These are phyloP conservation scores for Chymomyza fuscimana DNA, from an alignment of 2,888 invertebrate genomes.

Conservation along the genomic window DNA sequence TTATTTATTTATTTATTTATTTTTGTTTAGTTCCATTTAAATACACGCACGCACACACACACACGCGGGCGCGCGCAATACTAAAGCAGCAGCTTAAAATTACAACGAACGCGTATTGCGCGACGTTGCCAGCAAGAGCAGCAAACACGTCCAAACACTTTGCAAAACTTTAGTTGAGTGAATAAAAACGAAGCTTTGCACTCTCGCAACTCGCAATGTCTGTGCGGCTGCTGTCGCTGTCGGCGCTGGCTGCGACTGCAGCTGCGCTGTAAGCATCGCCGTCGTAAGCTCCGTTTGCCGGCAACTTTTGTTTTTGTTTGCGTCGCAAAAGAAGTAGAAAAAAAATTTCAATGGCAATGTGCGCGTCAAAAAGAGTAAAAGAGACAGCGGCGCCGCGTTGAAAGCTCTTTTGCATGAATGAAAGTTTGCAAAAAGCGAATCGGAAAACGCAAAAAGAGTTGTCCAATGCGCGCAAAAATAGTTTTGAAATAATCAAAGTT, in stretches of 20 bases:
- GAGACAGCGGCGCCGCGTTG: slow-evolving; percentile 47
- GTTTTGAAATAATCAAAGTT: neutral
- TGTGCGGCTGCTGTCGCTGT: slow-evolving; percentile 17
- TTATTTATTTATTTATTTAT: slow-evolving; percentile 36
- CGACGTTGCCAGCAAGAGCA: slow-evolving; percentile 52
- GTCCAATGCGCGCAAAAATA: neutral
- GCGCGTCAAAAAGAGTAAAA: neutral
- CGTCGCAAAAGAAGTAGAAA: slow-evolving; percentile 51
- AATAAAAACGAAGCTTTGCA: slow-evolving; percentile 44
- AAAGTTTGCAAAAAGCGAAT: slow-evolving; percentile 50
- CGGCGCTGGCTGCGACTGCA: slow-evolving; percentile 13
- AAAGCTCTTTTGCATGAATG: slow-evolving; percentile 63
- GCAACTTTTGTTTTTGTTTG: slow-evolving; percentile 67
- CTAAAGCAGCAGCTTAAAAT: slow-evolving; percentile 45
- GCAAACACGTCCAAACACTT: slow-evolving; percentile 69
- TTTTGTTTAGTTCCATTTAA: slow-evolving; percentile 25
- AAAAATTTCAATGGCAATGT: slow-evolving; percentile 60
- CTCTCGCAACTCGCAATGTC: slow-evolving; percentile 33
- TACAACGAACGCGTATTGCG: slow-evolving; percentile 47
- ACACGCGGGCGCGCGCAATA: slow-evolving; percentile 35
- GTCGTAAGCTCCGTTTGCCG: slow-evolving; percentile 61
- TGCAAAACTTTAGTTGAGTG: slow-evolving; percentile 69
- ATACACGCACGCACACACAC: slow-evolving; percentile 26
- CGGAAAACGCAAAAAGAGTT: slow-evolving; percentile 36
- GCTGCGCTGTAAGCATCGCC: slow-evolving; percentile 23